Evolutionary conservation across 2,797 vertebrate genomes (phyloP).

Genomic region (Sphaeramia orbicularis): DNA sequence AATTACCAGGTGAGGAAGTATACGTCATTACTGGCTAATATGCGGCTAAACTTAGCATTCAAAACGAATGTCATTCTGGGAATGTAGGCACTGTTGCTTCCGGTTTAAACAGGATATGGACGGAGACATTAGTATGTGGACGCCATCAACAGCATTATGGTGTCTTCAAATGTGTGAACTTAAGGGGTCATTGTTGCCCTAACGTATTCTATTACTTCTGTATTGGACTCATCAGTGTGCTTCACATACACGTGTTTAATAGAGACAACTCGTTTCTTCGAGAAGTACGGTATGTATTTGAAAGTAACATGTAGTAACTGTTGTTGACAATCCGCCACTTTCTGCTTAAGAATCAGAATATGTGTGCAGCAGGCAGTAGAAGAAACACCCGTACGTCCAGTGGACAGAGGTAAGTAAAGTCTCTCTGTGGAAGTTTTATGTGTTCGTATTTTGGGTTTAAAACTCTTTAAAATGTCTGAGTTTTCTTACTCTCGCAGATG

Average conservation of each 20-base stretch:
- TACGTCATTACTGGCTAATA: too few relatives aligned
- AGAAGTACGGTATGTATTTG: neutral
- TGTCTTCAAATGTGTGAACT: conserved; percentile 19
- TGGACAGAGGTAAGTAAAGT: neutral
- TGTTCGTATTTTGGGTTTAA: too few relatives aligned
- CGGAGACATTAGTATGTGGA: conserved; percentile 3
- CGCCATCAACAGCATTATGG: conserved; percentile 44
- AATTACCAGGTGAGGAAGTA: too few relatives aligned
- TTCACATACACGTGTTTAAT: neutral
- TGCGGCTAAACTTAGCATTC: too few relatives aligned
- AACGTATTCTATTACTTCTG: neutral
- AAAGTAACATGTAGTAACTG: too few relatives aligned
- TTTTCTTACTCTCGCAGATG: too few relatives aligned
- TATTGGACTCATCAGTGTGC: fast-evolving
- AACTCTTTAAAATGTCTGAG: too few relatives aligned
- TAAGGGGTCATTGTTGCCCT: neutral
- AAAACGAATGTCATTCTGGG: conserved; percentile 51
- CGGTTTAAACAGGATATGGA: conserved; percentile 64
- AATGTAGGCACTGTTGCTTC: conserved; percentile 58
- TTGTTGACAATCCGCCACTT: too few relatives aligned
- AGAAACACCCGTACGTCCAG: too few relatives aligned
- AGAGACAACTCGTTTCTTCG: neutral
- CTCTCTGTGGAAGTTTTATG: neutral
- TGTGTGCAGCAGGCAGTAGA: too few relatives aligned
- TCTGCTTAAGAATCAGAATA: too few relatives aligned